Evolutionary conservation across 2,888 invertebrate species (phyloP), one percentile per base, ranked within the genome.

Genomic region (Thyatira batis): DNA sequence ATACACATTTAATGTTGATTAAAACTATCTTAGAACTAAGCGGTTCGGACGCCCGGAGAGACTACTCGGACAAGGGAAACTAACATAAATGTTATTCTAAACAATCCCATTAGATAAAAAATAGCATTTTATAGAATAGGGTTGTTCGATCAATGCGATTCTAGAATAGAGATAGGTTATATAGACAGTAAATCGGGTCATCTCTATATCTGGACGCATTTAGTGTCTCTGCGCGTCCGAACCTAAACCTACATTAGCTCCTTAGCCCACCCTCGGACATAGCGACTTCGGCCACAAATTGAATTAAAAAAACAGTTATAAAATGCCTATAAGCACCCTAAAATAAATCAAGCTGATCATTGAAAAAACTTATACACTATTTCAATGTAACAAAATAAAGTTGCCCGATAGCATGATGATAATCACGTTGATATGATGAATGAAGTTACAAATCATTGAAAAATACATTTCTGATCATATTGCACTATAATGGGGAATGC

Each of bases 1-100:
- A 85, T 92, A 92, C 92, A 92, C 90, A 89, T 90, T 90, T 88
- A 86, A 89, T 90, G 89, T 88, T 87, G 88, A 87, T 82, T 89
- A 86, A 79, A 74, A 56, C 88, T 89, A 90, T 72, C 87, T 90
- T 89, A 89, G 8, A 69, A 58, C 61, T 83, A 85, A 57, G 55
- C 55, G 82, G 84, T 71, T 69, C 72, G 89, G 69, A 60, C 82
- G 81, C 63, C 73, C 67, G 64, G 78, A 70, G 82, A 86, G 83
- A 61, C 68, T 53, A 49, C 45, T 46, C 44, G 48, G 51, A 58
- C 61, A 54, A 54, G 61, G 58, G 59, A 65, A 53, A 59, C 61
- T 55, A 68, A 69, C 67, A 63, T 61, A 58, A 69, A 65, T 64
- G 55, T 55, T 55, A 54, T 51, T 33, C 33, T 33, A 33, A 48